phyloP scores from a whole-genome alignment of 2,888 invertebrate genomes.

The Limnephilus auricula region DNA sequence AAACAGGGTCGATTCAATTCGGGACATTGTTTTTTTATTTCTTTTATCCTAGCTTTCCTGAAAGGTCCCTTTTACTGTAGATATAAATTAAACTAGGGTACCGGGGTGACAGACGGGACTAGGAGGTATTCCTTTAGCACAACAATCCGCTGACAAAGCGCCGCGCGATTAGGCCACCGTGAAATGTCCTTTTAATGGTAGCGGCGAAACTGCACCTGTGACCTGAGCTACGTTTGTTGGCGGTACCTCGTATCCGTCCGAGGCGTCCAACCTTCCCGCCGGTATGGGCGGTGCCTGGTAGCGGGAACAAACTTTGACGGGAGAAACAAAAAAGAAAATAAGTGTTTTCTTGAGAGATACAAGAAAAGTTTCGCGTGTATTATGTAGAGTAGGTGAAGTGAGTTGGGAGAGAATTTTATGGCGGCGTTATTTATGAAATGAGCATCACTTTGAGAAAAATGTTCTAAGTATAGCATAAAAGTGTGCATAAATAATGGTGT shows the following conservation, averaged over 20 bases:
- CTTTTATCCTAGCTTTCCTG: neutral
- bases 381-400: conserved; percentile 41
- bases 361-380: conserved; percentile 27
- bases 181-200: conserved; percentile 64
- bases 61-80: conserved; percentile 24
- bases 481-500: neutral
- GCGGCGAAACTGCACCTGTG: conserved; percentile 62
- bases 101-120: conserved; percentile 41
- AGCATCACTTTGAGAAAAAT: neutral
- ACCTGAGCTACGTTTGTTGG: conserved; percentile 40
- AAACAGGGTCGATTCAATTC: neutral
- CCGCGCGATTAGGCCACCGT: conserved; percentile 56
- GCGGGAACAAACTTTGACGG: conserved; percentile 37
- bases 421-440: neutral
- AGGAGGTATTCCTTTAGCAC: conserved; percentile 44
- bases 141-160: conserved; percentile 55
- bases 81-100: conserved; percentile 34
- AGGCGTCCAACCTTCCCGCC: conserved; percentile 13
- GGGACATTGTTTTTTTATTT: neutral
- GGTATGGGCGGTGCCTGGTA: conserved; percentile 35
- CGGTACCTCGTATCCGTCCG: neutral
- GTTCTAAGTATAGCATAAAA: neutral
- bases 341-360: conserved; percentile 39
- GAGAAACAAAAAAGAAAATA: conserved; percentile 40
- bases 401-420: neutral